Percentiles rank a stretch among this genome's conserved stretches.
These are phyloP conservation scores for Lagodon rhomboides DNA, from an alignment of 2,797 vertebrate genomes.

Conservation along the genomic window DNA sequence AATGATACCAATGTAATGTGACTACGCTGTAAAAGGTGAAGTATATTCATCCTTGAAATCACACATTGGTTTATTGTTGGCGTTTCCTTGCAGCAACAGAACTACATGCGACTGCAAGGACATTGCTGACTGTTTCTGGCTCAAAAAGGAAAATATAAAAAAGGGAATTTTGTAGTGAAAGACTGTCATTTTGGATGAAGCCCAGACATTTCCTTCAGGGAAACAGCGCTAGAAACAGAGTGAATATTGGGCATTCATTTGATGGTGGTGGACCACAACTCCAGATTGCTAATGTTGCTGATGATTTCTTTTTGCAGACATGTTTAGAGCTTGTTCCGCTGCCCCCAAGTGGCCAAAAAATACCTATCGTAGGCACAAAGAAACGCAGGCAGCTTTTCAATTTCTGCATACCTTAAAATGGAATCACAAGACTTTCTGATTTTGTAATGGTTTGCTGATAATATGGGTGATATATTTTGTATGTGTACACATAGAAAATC, in stretches of 20 bases:
- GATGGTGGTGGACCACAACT: neutral
- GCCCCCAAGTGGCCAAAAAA: neutral
- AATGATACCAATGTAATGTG: neutral
- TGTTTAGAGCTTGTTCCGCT: conserved; percentile 7
- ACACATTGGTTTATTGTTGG: neutral
- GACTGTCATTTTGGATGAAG: neutral
- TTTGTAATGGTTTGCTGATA: conserved; percentile 39
- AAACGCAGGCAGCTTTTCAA: neutral
- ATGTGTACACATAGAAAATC: conserved; percentile 81
- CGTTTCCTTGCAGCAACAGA: conserved; percentile 1
- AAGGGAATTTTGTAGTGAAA: neutral
- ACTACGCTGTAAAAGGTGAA: neutral
- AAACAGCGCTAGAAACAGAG: neutral
- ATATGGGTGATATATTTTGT: conserved; percentile 66
- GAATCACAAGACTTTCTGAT: conserved; percentile 26
- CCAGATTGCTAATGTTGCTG: neutral
- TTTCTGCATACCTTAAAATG: neutral
- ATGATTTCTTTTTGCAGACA: neutral
- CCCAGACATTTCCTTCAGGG: neutral
- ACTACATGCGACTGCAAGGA: neutral
- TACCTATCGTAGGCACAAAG: neutral
- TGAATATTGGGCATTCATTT: neutral
- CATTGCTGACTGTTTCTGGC: neutral
- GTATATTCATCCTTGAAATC: neutral
- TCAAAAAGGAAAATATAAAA: neutral